Evolutionary conservation across 2,888 invertebrate species (phyloP), one percentile per base, ranked within the genome.

Genomic region (Sphaerophoria rueppellii): DNA sequence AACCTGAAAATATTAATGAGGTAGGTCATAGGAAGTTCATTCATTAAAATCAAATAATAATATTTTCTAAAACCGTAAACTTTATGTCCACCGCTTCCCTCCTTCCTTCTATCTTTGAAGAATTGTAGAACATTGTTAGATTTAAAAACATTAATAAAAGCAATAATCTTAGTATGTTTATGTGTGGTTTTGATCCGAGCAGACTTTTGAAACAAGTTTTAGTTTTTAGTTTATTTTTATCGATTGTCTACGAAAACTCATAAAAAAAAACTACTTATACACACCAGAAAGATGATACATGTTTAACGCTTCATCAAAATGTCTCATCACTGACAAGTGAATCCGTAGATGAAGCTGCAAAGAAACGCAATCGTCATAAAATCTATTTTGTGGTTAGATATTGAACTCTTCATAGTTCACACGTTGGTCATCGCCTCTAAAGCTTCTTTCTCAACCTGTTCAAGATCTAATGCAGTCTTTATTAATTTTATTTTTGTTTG

Each of bases 341-440:
- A 24, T 24, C 24, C 24, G 24, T 43, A 40, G 9, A 0, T 5
- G 11, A 16, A 11, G 37, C 40, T 58, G 11, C 16, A 12, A 40
- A 37, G 40, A 16, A 40, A 12, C 40, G 14, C n/a, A 61, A 87
- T 76, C 82, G 77, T 87, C 79, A 85, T 86, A 58, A 11, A 5
- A 43, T 9, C 24, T 24, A 2, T 24, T 87, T 87, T 75, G 70
- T 82, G 67, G 72, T 81, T 43, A 48, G 74, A 34, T 55, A 12
- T 61, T 61, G 61, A 61, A 88, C 88, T 73, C 89, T 89, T 79
- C 88, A 88, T 72, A 91, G 90, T 4, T 48, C 88, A 85, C 87
- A 43, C 50, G 24, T 16, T 11, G 71, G 71, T 52, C 48, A 70
- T 57, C 5, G 60, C 79, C 4, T n/a, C 24, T 50, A 46, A 40